Evolutionary conservation across 2,797 vertebrate genomes (phyloP).

Genomic region (Sylvilagus floridanus): DNA sequence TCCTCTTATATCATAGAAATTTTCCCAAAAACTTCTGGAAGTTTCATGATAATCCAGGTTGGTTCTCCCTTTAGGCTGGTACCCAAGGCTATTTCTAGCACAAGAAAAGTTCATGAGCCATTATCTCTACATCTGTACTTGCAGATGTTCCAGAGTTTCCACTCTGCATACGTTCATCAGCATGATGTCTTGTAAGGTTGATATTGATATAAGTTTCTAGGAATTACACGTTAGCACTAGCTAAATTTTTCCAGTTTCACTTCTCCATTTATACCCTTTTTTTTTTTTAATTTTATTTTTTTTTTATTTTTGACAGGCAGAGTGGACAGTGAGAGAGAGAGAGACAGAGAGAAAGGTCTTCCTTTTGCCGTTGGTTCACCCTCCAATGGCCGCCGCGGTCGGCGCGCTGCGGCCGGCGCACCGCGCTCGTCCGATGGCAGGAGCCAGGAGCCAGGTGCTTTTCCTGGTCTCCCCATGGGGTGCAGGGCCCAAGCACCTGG

Average conservation of each 20-base stretch:
- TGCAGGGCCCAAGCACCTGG: too few relatives aligned
- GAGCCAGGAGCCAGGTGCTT: too few relatives aligned
- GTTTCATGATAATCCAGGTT: not conserved
- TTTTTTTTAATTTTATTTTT: too few relatives aligned
- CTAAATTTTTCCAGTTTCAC: not conserved
- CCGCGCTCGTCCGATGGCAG: too few relatives aligned
- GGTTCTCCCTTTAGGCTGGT: not conserved
- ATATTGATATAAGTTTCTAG: not conserved
- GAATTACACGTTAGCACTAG: not conserved
- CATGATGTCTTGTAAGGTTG: constrained; percentile 4
- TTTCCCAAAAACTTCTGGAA: constrained; percentile 31
- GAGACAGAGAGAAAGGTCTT: too few relatives aligned
- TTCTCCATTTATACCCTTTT: not conserved
- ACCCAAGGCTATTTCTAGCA: not conserved
- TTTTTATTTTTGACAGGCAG: too few relatives aligned
- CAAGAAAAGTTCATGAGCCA: not conserved
- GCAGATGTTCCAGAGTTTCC: not conserved
- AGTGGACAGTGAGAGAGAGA: too few relatives aligned
- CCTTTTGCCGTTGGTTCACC: too few relatives aligned
- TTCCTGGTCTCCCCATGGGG: too few relatives aligned
- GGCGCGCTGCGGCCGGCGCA: too few relatives aligned
- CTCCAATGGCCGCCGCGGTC: too few relatives aligned
- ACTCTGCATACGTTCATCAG: not conserved
- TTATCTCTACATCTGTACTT: not conserved
- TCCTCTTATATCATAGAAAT: not conserved